phyloP scores from a whole-genome alignment of 2,113 vertebrate genomes.

The Stictonetta naevosa region DNA sequence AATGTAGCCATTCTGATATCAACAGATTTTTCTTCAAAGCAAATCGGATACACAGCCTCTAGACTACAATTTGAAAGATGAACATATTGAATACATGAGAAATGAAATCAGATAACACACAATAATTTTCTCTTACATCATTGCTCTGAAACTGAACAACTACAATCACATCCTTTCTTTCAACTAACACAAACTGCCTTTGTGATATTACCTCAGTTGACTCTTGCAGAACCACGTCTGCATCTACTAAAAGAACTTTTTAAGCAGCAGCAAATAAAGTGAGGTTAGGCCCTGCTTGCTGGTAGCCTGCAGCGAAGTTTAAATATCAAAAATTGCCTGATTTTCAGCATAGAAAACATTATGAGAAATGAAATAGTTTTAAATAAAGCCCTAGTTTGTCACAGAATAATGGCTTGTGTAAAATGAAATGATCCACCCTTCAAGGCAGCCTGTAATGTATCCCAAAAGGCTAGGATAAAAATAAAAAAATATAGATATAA shows the following conservation, averaged over 20 bases:
- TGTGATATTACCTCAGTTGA: not conserved
- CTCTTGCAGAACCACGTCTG: not conserved
- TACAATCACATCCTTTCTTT: not conserved
- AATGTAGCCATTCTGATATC: not conserved
- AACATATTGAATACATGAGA: conserved; percentile 33
- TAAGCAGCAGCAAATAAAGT: not conserved
- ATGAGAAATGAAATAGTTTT: not conserved
- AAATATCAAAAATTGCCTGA: not conserved
- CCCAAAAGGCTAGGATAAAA: not conserved
- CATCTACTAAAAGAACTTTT: not conserved
- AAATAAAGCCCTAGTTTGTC: not conserved
- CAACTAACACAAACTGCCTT: not conserved
- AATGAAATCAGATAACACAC: conserved; percentile 58
- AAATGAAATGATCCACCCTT: not conserved
- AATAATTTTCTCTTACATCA: conserved; percentile 33
- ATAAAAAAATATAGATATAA: too few relatives aligned
- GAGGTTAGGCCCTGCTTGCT: not conserved
- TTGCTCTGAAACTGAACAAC: conserved; percentile 26
- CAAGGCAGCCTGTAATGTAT: not conserved
- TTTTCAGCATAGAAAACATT: not conserved
- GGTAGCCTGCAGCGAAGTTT: not conserved
- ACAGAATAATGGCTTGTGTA: not conserved
- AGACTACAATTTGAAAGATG: conserved; percentile 39
- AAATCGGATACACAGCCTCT: not conserved
- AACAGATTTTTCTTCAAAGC: conserved; percentile 42